A percentile compares a stretch with the other conserved stretches of the same genome.
Evolutionary conservation across 30 jellyfish, hydroid and myxozoan species (phyloP).

Genomic region (Euphysa ruthae): DNA sequence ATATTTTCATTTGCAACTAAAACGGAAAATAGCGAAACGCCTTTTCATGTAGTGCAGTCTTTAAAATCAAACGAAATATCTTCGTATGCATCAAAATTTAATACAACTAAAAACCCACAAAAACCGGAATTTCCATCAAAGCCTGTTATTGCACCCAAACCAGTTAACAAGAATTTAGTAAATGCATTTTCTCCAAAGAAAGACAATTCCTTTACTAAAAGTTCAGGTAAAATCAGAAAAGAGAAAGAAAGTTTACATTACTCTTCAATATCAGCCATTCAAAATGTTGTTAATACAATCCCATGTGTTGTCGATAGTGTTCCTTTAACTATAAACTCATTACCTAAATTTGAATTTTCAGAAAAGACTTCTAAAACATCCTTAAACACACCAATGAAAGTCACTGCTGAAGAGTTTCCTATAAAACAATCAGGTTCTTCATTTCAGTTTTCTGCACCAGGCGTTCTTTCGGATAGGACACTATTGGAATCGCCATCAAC

Average conservation of each 20-base stretch:
- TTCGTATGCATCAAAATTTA: too few species aligned
- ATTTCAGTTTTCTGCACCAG: conserved; percentile 57
- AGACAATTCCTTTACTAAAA: background rate
- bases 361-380: background rate
- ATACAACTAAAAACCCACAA: too few species aligned
- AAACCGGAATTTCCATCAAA: too few species aligned
- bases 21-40: conserved; percentile 20
- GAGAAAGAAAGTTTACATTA: conserved; percentile 30
- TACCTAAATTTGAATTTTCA: conserved; percentile 48
- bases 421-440: too few species aligned
- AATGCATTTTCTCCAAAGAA: background rate
- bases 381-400: background rate
- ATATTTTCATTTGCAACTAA: conserved; percentile 18
- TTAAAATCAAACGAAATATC: background rate
- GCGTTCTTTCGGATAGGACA: conserved; percentile 15
- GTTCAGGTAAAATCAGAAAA: conserved; percentile 45
- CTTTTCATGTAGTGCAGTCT: background rate
- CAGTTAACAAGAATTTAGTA: background rate
- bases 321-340: conserved; percentile 37
- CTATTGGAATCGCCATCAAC: background rate
- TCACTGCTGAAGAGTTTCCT: too few species aligned
- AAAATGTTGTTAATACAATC: too few species aligned
- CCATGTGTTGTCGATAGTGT: conserved; percentile 39
- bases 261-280: conserved; percentile 32
- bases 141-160: background rate